These are phyloP conservation scores for Panopea generosa DNA, from an alignment of 2,888 invertebrate genomes.

Conservation along the genomic window DNA sequence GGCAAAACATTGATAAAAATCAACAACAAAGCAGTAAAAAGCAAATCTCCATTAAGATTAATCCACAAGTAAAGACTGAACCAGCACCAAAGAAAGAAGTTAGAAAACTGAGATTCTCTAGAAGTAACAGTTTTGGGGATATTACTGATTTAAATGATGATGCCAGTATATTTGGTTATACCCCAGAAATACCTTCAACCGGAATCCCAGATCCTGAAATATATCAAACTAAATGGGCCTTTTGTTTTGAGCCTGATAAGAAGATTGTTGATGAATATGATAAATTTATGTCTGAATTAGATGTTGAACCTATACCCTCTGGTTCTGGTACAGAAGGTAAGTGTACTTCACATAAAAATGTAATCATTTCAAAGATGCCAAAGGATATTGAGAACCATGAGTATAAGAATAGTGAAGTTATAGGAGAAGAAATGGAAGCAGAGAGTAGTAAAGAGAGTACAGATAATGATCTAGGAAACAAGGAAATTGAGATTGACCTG, in stretches of 20 bases:
- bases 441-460: background rate
- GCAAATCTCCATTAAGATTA: no score
- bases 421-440: background rate
- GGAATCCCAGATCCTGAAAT: slow-evolving; percentile 11
- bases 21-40: no score
- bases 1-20: no score
- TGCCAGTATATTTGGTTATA: slow-evolving; percentile 23
- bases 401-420: no score
- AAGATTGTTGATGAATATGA: background rate
- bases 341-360: no score
- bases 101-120: slow-evolving; percentile 22
- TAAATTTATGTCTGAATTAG: background rate
- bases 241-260: slow-evolving; percentile 20
- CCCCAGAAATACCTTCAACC: background rate
- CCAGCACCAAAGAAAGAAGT: slow-evolving; percentile 8
- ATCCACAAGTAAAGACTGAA: no score
- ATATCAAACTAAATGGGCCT: slow-evolving; percentile 18
- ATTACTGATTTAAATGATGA: slow-evolving; percentile 22
- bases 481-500: slow-evolving; percentile 29
- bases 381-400: no score
- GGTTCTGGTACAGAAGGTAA: no score
- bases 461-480: background rate
- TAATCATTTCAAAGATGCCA: no score
- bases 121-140: slow-evolving; percentile 38
- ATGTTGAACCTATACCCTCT: background rate